Conservation (phyloP, 2,888 invertebrate species). For the Leptura quadrifasciata region DNA sequence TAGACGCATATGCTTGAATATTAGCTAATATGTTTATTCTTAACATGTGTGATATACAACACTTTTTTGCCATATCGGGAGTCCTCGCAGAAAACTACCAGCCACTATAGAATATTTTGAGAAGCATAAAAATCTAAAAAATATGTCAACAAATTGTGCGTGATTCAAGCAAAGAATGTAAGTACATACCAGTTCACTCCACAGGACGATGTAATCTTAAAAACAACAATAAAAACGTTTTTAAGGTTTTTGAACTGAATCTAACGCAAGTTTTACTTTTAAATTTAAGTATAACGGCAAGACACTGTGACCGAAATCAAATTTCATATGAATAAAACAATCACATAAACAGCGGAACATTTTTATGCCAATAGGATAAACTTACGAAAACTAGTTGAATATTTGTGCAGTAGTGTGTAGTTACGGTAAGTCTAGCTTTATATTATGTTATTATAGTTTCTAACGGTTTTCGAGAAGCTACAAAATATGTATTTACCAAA, state of each 20-base stretch:
- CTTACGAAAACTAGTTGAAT: neutral
- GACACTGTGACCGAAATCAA: constrained; percentile 12
- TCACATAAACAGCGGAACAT: neutral
- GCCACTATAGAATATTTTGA: no score
- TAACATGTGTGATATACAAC: no score
- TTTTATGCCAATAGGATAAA: constrained; percentile 4
- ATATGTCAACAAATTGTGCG: neutral
- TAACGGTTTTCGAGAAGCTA: constrained; percentile 21
- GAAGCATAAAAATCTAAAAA: neutral
- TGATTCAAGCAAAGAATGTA: neutral
- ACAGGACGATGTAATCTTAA: neutral
- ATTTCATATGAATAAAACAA: constrained; percentile 13
- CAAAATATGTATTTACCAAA: constrained; percentile 26
- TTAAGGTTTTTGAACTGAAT: constrained; percentile 1
- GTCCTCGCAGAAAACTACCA: no score
- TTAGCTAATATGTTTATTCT: no score
- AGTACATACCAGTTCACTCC: neutral
- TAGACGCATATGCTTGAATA: no score
- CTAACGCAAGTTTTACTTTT: neutral
- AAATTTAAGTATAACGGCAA: neutral
- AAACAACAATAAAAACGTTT: neutral
- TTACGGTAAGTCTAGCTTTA: neutral
- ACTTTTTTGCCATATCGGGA: no score
- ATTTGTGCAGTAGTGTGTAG: neutral
- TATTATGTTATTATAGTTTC: neutral